Evolutionary conservation across 2,113 vertebrate species (phyloP), one percentile per base, ranked within the genome.

Genomic region (Ophthalmotilapia sp.): DNA sequence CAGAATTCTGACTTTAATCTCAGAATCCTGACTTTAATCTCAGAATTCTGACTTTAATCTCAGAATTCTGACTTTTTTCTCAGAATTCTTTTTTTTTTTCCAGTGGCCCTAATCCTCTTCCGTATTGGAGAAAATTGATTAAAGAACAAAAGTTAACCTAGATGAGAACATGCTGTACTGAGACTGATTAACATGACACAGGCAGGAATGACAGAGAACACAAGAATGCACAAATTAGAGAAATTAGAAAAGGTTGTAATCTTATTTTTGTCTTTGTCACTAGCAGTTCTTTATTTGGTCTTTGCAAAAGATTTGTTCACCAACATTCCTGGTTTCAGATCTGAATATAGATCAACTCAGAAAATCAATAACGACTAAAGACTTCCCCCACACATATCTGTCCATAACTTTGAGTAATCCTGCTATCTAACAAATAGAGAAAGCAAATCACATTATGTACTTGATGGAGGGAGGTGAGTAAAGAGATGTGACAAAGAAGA

Each of bases 311-410:
- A 58, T 58, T 1, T 60, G 29, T 19, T 60, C 29, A 33, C 29
- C 5, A 68, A 42, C 12, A 23, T 9, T 70, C 38, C 65, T 42
- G 65, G n/a, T 6, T 73, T 45, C 68, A 45, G 13, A 45, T 23
- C 38, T 26, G 65, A 42, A 45, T 45, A 70, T 45, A 15, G 38
- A 70, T 42, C 36, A 2, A 23, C n/a, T 68, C 36, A 21, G 62
- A 0, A 70, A 70, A 40, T 0, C 21, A 42, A 14, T 3, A 26
- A 15, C 8, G 0, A 33, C 10, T 1, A 38, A 68, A 1, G 62
- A 14, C 11, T 23, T 13, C 6, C 2, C 38, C 38, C n/a, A 70
- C 5, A 2, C n/a, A 70, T 3, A 23, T 23, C n/a, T 70, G n/a
- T 23, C 65, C 7, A 68, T 0, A 68, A 40, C n/a, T 38, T 38